These are phyloP conservation scores for Rhizoglyphus robini DNA, from an alignment of 1,140 invertebrate genomes.

Conservation along the genomic window DNA sequence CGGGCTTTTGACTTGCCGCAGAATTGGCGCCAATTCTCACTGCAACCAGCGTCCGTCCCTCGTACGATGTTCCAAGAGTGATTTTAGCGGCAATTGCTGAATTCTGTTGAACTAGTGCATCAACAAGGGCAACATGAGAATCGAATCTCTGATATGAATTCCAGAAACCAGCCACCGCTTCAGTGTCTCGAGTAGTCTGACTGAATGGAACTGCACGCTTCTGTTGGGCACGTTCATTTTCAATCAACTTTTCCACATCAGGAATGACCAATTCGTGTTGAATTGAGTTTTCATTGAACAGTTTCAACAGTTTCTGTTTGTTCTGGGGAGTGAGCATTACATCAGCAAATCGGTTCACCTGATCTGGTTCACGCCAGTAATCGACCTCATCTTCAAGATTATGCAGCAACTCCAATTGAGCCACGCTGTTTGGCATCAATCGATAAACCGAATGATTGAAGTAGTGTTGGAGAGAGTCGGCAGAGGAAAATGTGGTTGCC, in stretches of 20 bases:
- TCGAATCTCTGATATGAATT: conserved; percentile 1
- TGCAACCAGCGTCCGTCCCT: conserved; percentile 18
- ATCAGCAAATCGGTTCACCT: conserved; percentile 48
- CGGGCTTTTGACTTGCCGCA: conserved; percentile 34
- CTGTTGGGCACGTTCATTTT: conserved; percentile 1
- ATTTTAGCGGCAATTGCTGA: not conserved
- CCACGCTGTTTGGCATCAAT: not conserved
- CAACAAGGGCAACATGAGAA: not conserved
- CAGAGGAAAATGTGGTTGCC: not conserved
- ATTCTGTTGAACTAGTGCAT: not conserved
- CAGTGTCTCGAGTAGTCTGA: not conserved
- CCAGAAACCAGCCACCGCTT: conserved; percentile 7
- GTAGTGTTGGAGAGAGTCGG: conserved; percentile 5
- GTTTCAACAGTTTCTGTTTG: conserved; percentile 39
- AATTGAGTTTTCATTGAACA: conserved; percentile 46
- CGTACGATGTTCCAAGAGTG: conserved; percentile 20
- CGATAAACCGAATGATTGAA: conserved; percentile 2
- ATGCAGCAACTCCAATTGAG: not conserved
- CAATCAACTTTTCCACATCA: conserved; percentile 47
- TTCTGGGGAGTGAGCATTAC: conserved; percentile 52
- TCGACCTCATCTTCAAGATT: conserved; percentile 28
- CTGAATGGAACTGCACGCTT: not conserved
- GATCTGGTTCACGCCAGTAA: conserved; percentile 41
- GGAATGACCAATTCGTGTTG: conserved; percentile 52
- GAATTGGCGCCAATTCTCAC: conserved; percentile 3